Conservation (phyloP, 2,113 vertebrate genomes). For the Ahaetulla prasina region DNA sequence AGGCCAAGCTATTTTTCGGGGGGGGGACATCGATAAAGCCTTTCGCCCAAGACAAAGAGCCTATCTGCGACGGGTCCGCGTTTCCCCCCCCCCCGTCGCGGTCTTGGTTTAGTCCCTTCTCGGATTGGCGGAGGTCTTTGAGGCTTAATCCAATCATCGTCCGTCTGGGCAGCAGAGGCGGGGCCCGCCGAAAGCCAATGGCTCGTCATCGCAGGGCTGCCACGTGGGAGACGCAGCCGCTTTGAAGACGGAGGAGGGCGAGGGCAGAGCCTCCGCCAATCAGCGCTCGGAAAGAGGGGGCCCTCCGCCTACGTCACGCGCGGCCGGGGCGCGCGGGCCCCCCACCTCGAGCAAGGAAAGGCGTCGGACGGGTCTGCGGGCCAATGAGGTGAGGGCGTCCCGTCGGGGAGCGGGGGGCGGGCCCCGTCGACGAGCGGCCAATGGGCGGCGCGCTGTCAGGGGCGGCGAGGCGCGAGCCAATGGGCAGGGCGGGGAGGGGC, state of each 20-base stretch:
- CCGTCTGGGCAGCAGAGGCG: rapidly evolving
- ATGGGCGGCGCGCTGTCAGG: not conserved
- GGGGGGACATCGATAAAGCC: not conserved
- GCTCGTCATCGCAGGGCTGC: rapidly evolving
- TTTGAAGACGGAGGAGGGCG: not conserved
- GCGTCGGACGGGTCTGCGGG: not conserved
- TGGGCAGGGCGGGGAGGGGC: not conserved
- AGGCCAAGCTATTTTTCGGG: not conserved
- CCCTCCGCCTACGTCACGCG: not conserved
- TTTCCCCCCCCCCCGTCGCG: not conserved
- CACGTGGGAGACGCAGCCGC: not conserved
- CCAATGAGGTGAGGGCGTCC: not conserved
- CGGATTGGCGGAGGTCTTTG: not conserved
- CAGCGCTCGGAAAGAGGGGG: not conserved
- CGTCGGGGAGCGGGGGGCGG: not conserved
- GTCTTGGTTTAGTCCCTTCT: not conserved
- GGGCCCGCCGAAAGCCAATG: not conserved
- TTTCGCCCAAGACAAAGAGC: not conserved
- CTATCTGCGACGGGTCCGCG: too few species aligned
- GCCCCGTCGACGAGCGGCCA: not conserved
- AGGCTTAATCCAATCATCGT: not conserved
- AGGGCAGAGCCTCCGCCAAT: not conserved
- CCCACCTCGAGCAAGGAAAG: not conserved
- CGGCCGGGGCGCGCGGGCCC: not conserved
- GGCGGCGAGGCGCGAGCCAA: not conserved